Conservation (phyloP, 92 coral and sea anemone species). For the Epizoanthus rinbou region DNA sequence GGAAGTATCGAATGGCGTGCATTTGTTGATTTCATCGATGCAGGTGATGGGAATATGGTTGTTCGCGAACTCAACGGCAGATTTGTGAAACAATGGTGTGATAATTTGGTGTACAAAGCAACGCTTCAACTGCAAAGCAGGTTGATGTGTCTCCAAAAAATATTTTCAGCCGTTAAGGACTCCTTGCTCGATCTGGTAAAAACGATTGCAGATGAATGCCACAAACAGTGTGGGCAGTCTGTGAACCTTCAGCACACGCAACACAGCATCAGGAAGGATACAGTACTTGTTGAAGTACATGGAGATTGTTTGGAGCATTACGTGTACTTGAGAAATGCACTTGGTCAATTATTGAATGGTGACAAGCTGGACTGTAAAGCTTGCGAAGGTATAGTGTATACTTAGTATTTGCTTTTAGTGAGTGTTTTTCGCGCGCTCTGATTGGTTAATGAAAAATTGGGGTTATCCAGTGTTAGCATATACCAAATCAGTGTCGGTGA, state of each 20-base stretch:
- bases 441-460: no score
- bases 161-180: background rate
- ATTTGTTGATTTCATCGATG: slow-evolving; percentile 7
- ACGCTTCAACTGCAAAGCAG: slow-evolving; percentile 16
- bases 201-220: slow-evolving; percentile 13
- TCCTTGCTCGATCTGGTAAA: background rate
- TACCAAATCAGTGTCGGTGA: no score
- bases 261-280: background rate
- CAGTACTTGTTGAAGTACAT: background rate
- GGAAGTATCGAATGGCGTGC: background rate
- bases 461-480: no score
- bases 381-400: background rate
- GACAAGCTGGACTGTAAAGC: slow-evolving; percentile 35
- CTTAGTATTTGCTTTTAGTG: no score
- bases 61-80: slow-evolving; percentile 31
- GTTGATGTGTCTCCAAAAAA: slow-evolving; percentile 14
- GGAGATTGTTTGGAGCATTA: slow-evolving; percentile 38
- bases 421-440: no score
- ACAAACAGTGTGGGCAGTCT: background rate
- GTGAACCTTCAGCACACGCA: background rate
- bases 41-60: slow-evolving; percentile 15
- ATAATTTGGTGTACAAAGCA: background rate
- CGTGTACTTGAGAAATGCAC: slow-evolving; percentile 26
- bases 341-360: slow-evolving; percentile 12
- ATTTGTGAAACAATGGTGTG: background rate